A percentile compares a stretch with the other conserved stretches of the same genome.
Conservation (phyloP, 2,797 vertebrate species). For the Carcharodon carcharias region DNA sequence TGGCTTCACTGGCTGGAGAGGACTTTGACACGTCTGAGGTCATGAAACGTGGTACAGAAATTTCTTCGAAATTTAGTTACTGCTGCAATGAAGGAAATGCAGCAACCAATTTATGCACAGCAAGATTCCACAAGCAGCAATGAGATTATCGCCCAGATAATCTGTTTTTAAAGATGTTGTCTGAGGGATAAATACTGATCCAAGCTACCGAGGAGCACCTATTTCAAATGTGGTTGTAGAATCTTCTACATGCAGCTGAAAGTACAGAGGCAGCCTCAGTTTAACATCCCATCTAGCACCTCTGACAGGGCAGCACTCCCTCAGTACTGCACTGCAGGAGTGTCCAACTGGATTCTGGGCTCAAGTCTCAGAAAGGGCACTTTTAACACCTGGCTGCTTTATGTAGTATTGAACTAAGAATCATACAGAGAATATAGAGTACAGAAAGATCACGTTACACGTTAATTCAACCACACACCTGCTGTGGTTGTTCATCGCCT, state of each 20-base stretch:
- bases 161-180: not conserved
- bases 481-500: slow-evolving; percentile 46
- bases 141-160: not conserved
- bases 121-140: not conserved
- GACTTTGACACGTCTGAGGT: not conserved
- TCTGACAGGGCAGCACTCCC: not conserved
- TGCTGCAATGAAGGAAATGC: not conserved
- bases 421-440: not conserved
- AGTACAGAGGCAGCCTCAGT: not conserved
- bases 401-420: slow-evolving; percentile 18
- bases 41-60: not conserved
- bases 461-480: slow-evolving; percentile 42
- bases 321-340: not conserved
- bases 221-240: not conserved
- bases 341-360: not conserved
- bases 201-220: not conserved
- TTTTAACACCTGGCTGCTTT: too few relatives aligned
- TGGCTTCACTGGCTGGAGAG: not conserved
- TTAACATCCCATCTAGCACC: not conserved
- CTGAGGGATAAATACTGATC: not conserved
- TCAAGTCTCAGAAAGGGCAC: not conserved
- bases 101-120: not conserved
- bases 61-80: not conserved
- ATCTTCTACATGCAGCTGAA: not conserved
- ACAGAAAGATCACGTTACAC: slow-evolving; percentile 45